Evolutionary conservation across 2,888 invertebrate genomes (phyloP).

Genomic region (Dryobota labecula): DNA sequence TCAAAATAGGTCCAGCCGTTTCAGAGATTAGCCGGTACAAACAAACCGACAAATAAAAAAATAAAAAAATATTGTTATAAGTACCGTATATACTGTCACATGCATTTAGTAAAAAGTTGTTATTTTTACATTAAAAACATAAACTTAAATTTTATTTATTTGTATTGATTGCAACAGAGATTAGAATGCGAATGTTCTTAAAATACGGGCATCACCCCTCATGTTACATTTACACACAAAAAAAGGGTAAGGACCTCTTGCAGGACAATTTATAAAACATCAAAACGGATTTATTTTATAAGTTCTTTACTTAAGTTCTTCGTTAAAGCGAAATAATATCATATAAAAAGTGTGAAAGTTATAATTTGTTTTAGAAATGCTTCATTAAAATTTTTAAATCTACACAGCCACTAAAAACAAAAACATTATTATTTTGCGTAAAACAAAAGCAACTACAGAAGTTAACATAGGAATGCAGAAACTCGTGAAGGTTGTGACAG

Average conservation of each 20-base stretch:
- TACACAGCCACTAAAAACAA: background rate
- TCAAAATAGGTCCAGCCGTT: no score
- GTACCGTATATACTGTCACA: no score
- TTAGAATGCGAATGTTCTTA: background rate
- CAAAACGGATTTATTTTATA: background rate
- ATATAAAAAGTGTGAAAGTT: background rate
- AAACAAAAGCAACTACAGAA: background rate
- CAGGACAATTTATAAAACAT: background rate
- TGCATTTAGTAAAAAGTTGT: no score
- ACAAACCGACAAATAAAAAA: no score
- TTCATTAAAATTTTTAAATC: background rate
- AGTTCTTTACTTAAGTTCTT: background rate
- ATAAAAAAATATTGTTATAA: no score
- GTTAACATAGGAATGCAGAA: background rate
- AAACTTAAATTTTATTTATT: no score
- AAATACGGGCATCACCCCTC: background rate
- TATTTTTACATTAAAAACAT: no score
- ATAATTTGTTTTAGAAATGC: no score
- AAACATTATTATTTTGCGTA: background rate
- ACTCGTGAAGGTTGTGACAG: background rate
- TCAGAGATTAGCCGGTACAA: no score
- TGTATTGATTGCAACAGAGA: no score
- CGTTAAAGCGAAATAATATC: background rate
- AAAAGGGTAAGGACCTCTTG: background rate
- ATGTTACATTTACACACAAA: background rate